Evolutionary conservation across 2,888 invertebrate genomes (phyloP).

Genomic region (Cephus rjabovi): DNA sequence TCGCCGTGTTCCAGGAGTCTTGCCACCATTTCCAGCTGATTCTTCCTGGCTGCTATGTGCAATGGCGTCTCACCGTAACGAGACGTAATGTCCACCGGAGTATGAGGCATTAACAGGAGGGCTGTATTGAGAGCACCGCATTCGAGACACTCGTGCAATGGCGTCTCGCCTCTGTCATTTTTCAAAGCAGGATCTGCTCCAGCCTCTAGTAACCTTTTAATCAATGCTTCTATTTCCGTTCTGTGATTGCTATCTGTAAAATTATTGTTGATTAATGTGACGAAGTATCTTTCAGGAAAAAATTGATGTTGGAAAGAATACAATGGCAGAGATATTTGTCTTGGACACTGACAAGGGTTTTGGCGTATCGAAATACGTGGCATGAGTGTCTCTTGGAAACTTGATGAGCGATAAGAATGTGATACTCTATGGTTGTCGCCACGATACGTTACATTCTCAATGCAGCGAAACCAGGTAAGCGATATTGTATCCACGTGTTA

Average conservation of each 20-base stretch:
- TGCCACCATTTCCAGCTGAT: conserved; percentile 48
- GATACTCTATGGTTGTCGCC: not conserved
- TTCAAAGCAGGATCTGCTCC: conserved; percentile 59
- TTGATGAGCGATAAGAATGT: not conserved
- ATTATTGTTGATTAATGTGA: not conserved
- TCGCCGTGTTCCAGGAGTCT: conserved; percentile 52
- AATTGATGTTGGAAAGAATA: not conserved
- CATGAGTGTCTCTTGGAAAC: not conserved
- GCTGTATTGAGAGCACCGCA: conserved; percentile 50
- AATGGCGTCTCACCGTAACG: conserved; percentile 61
- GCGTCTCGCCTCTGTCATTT: conserved; percentile 63
- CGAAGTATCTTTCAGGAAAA: not conserved
- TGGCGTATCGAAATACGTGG: not conserved
- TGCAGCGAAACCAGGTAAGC: not conserved
- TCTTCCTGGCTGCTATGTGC: conserved; percentile 60
- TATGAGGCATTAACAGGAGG: conserved; percentile 42
- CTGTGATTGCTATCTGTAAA: conserved; percentile 45
- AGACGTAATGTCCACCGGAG: conserved; percentile 46
- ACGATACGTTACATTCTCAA: not conserved
- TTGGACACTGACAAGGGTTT: not conserved
- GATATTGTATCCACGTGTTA: not conserved
- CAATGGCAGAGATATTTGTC: not conserved
- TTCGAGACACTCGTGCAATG: conserved; percentile 56
- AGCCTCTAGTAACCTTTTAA: conserved; percentile 54
- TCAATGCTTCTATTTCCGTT: conserved; percentile 46